These are phyloP conservation scores for Orgyia antiqua DNA, from an alignment of 2,888 invertebrate genomes.

Conservation along the genomic window DNA sequence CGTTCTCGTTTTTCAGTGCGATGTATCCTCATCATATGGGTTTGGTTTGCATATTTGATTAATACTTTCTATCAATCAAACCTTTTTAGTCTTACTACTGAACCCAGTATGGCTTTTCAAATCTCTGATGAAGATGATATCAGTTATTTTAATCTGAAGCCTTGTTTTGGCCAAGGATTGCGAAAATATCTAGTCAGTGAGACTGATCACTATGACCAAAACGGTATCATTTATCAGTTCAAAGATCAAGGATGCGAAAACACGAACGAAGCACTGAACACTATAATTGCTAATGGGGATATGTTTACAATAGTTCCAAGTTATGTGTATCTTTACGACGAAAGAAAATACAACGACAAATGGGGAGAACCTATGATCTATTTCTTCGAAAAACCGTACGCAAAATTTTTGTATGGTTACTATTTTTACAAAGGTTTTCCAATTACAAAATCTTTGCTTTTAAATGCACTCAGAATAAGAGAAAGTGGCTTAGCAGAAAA, in stretches of 20 bases:
- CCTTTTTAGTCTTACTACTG: conserved; percentile 31
- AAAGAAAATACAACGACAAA: conserved; percentile 1
- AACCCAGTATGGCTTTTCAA: conserved; percentile 32
- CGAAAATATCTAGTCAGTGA: conserved; percentile 13
- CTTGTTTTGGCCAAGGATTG: conserved; percentile 41
- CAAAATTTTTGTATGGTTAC: conserved; percentile 6
- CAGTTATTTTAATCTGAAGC: conserved; percentile 21
- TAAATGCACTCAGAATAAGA: conserved; percentile 11
- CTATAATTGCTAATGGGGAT: conserved; percentile 1
- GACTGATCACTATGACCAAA: neutral
- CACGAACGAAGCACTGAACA: neutral
- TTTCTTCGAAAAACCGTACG: conserved; percentile 8
- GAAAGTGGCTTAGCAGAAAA: conserved; percentile 17
- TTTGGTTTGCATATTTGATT: conserved; percentile 33
- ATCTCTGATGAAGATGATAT: conserved; percentile 31
- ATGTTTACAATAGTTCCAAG: conserved; percentile 5
- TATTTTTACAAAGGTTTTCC: conserved; percentile 24
- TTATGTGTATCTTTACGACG: conserved; percentile 2
- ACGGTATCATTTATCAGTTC: neutral
- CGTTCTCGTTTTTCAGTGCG: conserved; percentile 13
- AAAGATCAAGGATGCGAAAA: conserved; percentile 13
- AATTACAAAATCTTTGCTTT: conserved; percentile 8
- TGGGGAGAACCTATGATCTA: conserved; percentile 6
- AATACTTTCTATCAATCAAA: conserved; percentile 29
- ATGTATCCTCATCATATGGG: conserved; percentile 27